A percentile compares a stretch with the other conserved stretches of the same genome.
Conservation (phyloP, 2,797 vertebrate genomes). For the Etheostoma nigrum region DNA sequence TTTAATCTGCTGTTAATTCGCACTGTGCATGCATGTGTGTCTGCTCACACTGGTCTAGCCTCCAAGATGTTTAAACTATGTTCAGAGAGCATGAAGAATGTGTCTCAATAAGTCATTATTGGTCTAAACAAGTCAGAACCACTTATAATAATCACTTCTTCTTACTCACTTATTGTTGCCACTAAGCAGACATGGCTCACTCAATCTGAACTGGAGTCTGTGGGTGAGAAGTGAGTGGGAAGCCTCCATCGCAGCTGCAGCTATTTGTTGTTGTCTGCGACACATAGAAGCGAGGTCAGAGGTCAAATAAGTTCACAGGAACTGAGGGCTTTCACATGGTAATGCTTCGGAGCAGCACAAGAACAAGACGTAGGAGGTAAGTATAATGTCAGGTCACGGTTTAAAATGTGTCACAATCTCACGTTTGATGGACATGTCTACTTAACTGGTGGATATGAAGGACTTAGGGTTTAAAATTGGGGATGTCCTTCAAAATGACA, state of each 20-base stretch:
- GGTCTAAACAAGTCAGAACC: conserved; percentile 63
- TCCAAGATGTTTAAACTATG: conserved; percentile 30
- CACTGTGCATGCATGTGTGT: conserved; percentile 2
- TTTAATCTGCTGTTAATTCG: conserved; percentile 18
- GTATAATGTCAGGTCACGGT: conserved; percentile 47
- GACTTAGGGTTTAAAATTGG: not conserved
- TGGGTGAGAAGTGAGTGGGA: conserved; percentile 74
- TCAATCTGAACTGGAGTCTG: conserved; percentile 53
- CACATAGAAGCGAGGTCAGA: conserved; percentile 85
- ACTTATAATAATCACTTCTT: conserved; percentile 76
- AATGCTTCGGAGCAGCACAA: conserved; percentile 74
- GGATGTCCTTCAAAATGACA: conserved; percentile 15
- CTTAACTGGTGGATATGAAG: conserved; percentile 36
- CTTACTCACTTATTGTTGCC: conserved; percentile 65
- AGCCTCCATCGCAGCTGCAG: conserved; percentile 83
- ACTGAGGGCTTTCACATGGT: conserved; percentile 88
- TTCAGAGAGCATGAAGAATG: conserved; percentile 34
- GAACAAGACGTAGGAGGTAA: conserved; percentile 58
- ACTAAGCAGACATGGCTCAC: conserved; percentile 61
- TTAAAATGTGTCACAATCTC: conserved; percentile 53
- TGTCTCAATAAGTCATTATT: conserved; percentile 62
- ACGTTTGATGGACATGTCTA: conserved; percentile 54
- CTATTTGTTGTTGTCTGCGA: conserved; percentile 88
- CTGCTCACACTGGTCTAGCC: conserved; percentile 26
- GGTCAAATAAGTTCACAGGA: conserved; percentile 91